A percentile compares a stretch with the other conserved stretches of the same genome.
Conservation (phyloP, 1,140 invertebrate genomes). For the Neodiprion fabricii region DNA sequence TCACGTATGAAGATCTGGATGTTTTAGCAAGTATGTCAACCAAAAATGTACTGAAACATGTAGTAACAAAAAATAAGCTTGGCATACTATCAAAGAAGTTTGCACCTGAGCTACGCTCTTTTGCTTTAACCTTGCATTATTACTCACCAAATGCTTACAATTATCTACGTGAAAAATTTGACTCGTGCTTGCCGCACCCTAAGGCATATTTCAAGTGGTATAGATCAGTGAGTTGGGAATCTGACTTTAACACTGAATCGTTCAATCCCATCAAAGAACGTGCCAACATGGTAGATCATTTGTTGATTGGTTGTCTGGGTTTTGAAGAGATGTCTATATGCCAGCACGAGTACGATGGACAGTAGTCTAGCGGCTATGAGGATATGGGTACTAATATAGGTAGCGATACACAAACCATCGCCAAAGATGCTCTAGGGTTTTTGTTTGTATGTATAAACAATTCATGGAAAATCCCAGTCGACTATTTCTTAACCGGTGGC, state of each 20-base stretch:
- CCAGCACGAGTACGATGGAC: slow-evolving; percentile 34
- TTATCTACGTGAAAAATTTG: slow-evolving; percentile 24
- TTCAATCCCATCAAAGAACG: slow-evolving; percentile 29
- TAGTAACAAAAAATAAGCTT: neutral
- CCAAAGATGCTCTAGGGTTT: slow-evolving; percentile 39
- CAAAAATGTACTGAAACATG: neutral
- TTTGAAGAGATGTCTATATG: slow-evolving; percentile 44
- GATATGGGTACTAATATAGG: slow-evolving; percentile 36
- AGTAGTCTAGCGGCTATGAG: slow-evolving; percentile 31
- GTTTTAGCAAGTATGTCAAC: neutral
- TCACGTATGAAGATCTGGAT: neutral
- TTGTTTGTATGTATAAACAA: slow-evolving; percentile 39
- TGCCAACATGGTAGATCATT: slow-evolving; percentile 14
- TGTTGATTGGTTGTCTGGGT: slow-evolving; percentile 34
- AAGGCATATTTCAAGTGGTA: slow-evolving; percentile 42
- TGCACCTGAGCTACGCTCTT: slow-evolving; percentile 31
- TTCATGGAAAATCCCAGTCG: slow-evolving; percentile 39
- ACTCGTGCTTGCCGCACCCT: slow-evolving; percentile 35
- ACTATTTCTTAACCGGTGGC: slow-evolving; percentile 42
- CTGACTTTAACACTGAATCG: slow-evolving; percentile 42
- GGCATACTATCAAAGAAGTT: neutral
- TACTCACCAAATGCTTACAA: slow-evolving; percentile 34
- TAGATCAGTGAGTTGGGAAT: slow-evolving; percentile 31
- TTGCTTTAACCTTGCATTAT: slow-evolving; percentile 41
- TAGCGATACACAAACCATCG: slow-evolving; percentile 29